These are phyloP conservation scores for Anagrus nilaparvatae DNA, from an alignment of 1,140 invertebrate genomes.

Conservation along the genomic window DNA sequence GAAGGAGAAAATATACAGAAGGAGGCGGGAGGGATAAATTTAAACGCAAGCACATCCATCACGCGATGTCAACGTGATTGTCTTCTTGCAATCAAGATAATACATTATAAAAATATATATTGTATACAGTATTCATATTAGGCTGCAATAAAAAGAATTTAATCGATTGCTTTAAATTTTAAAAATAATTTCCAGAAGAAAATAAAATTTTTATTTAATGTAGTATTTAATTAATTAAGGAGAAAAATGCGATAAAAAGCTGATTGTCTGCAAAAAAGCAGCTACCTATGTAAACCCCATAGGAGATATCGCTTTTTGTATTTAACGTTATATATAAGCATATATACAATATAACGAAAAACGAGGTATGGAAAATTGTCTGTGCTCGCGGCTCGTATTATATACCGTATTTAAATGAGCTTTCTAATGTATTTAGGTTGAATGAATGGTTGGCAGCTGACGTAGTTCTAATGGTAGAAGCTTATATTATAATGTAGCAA, in stretches of 20 bases:
- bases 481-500: slow-evolving; percentile 1
- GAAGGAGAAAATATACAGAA: slow-evolving; percentile 38
- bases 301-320: too few species aligned
- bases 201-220: neutral
- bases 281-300: too few species aligned
- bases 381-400: slow-evolving; percentile 21
- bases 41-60: slow-evolving; percentile 38
- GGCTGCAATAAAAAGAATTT: neutral
- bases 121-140: neutral
- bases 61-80: slow-evolving; percentile 43
- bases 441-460: slow-evolving; percentile 20
- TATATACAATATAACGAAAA: neutral
- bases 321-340: neutral
- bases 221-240: neutral
- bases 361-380: slow-evolving; percentile 20
- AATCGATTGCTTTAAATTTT: neutral
- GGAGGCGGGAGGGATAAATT: slow-evolving; percentile 36
- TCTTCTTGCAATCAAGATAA: slow-evolving; percentile 26
- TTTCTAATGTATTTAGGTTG: slow-evolving; percentile 33
- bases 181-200: neutral
- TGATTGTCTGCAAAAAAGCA: neutral
- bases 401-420: slow-evolving; percentile 38
- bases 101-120: neutral
- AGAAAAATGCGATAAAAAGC: neutral
- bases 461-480: neutral